These are phyloP conservation scores for Burhinus oedicnemus DNA, from an alignment of 2,113 vertebrate species.

Conservation along the genomic window DNA sequence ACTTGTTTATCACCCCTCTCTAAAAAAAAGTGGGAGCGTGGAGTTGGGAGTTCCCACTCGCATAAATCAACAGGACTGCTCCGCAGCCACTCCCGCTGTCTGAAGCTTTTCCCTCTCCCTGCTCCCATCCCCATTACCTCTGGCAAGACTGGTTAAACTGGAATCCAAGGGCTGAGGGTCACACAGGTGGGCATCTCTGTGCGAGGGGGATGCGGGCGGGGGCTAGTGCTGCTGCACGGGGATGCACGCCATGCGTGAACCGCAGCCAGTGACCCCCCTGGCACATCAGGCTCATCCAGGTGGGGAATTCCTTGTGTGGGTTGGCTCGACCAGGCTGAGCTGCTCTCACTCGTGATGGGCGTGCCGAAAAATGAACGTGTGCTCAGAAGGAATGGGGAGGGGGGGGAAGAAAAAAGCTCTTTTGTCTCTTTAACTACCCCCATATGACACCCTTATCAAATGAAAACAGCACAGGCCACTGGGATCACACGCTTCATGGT, in stretches of 20 bases:
- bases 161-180: background rate
- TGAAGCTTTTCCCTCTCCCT: background rate
- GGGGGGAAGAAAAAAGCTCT: background rate
- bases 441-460: background rate
- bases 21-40: background rate
- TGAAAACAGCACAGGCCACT: background rate
- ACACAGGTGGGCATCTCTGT: background rate
- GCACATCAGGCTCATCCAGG: background rate
- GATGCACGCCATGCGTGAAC: background rate
- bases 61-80: background rate
- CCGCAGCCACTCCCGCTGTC: background rate
- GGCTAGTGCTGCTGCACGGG: background rate
- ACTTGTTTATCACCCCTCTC: background rate
- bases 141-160: background rate
- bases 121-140: background rate
- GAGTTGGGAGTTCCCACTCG: background rate
- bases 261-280: background rate
- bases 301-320: background rate
- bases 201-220: rapidly evolving
- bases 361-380: background rate
- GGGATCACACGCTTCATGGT: rapidly evolving
- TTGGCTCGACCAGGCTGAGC: background rate
- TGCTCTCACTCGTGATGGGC: background rate
- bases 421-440: background rate
- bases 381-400: background rate